phyloP scores from a whole-genome alignment of 2,113 vertebrate genomes.

The Prietella phreatophila region DNA sequence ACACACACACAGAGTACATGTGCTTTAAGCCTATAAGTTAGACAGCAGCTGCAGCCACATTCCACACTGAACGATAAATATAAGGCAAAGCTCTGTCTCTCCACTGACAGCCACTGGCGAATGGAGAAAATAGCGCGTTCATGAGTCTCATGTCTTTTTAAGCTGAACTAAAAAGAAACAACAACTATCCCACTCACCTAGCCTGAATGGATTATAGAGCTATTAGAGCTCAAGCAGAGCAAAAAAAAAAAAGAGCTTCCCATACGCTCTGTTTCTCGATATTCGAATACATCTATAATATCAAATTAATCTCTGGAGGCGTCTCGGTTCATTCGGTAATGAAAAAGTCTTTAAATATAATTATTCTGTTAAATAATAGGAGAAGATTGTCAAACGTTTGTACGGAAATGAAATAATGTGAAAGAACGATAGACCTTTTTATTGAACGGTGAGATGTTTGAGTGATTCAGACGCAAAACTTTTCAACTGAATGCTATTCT shows the following conservation, averaged over 20 bases:
- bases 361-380: background rate
- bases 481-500: background rate
- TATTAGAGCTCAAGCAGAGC: background rate
- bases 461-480: background rate
- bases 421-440: background rate
- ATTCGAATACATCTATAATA: background rate
- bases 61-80: background rate
- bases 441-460: background rate
- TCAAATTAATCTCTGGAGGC: background rate
- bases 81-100: background rate
- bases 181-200: background rate
- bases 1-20: constrained; percentile 7
- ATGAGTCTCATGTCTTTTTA: background rate
- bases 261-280: background rate
- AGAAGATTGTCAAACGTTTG: background rate
- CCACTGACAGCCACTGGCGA: background rate
- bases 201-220: background rate
- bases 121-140: background rate
- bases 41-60: constrained; percentile 55
- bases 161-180: background rate
- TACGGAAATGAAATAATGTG: background rate
- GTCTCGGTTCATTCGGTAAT: background rate
- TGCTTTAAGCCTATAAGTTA: constrained; percentile 42
- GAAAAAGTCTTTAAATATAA: constrained; percentile 7
- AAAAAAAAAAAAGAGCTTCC: background rate